These are phyloP conservation scores for Phaedon cochleariae DNA, from an alignment of 2,888 invertebrate species.

Conservation along the genomic window DNA sequence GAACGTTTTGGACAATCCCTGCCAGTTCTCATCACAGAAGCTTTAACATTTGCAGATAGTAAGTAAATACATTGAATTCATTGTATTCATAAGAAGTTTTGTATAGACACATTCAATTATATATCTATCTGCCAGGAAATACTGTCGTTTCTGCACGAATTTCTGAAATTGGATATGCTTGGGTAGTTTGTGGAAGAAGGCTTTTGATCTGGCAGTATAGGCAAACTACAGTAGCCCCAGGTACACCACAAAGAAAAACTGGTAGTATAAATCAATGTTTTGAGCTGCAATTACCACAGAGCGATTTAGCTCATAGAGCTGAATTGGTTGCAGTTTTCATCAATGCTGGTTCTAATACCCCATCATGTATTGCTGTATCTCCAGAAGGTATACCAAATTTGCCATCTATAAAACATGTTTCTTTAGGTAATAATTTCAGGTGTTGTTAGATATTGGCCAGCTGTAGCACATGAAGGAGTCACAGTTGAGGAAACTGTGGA, in stretches of 20 bases:
- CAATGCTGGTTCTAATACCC: conserved; percentile 67
- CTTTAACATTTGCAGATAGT: conserved; percentile 81
- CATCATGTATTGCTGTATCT: conserved; percentile 90
- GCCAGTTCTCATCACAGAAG: conserved; percentile 90
- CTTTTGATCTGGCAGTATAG: conserved; percentile 86
- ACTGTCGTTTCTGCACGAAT: conserved; percentile 64
- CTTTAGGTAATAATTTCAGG: conserved; percentile 62
- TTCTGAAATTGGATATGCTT: conserved; percentile 66
- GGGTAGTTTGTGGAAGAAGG: conserved; percentile 82
- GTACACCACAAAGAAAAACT: conserved; percentile 62
- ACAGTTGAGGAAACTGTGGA: conserved; percentile 87
- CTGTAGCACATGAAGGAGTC: conserved; percentile 85
- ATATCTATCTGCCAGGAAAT: conserved; percentile 51
- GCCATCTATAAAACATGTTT: background rate
- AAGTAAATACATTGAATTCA: conserved; percentile 46
- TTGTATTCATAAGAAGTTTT: no score
- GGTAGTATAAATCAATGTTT: conserved; percentile 72
- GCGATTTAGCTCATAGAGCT: conserved; percentile 90
- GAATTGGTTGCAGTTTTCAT: conserved; percentile 81
- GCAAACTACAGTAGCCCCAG: conserved; percentile 54
- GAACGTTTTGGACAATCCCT: conserved; percentile 84
- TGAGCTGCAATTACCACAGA: conserved; percentile 88
- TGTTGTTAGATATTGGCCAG: conserved; percentile 89
- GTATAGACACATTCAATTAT: conserved; percentile 4
- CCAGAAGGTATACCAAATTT: conserved; percentile 74